These are phyloP conservation scores for Platerodrilus igneus DNA, from an alignment of 2,888 invertebrate genomes.

Conservation along the genomic window DNA sequence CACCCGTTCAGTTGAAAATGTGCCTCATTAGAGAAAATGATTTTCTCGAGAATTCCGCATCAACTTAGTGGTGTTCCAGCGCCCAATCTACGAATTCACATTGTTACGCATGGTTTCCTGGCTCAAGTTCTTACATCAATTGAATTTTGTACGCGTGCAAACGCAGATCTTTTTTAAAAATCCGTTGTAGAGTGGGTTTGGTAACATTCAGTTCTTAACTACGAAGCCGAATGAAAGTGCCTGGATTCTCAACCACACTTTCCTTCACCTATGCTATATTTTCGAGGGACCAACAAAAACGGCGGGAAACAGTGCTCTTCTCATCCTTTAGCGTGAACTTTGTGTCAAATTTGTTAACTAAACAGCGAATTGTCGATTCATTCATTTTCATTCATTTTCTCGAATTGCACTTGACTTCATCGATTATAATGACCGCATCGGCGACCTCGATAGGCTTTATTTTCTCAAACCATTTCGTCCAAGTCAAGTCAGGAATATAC, in stretches of 20 bases:
- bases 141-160: slow-evolving; percentile 23
- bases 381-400: too few species aligned
- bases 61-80: neutral
- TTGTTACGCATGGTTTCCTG: slow-evolving; percentile 17
- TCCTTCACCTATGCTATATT: slow-evolving; percentile 10
- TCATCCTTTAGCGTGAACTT: slow-evolving; percentile 11
- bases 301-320: slow-evolving; percentile 8
- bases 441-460: too few species aligned
- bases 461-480: too few species aligned
- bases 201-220: slow-evolving; percentile 7
- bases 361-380: neutral
- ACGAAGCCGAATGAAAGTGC: slow-evolving; percentile 12
- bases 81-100: slow-evolving; percentile 20
- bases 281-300: slow-evolving; percentile 7
- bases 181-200: slow-evolving; percentile 4
- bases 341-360: slow-evolving; percentile 10
- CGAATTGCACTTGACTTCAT: too few species aligned
- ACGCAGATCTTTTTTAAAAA: slow-evolving; percentile 13
- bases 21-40: too few species aligned
- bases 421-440: too few species aligned
- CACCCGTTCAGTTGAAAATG: too few species aligned
- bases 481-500: too few species aligned
- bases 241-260: slow-evolving; percentile 11
- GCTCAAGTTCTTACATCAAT: slow-evolving; percentile 23
- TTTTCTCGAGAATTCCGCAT: too few species aligned